Conservation (phyloP, 2,113 vertebrate genomes). For the Paratilapia polleni region DNA sequence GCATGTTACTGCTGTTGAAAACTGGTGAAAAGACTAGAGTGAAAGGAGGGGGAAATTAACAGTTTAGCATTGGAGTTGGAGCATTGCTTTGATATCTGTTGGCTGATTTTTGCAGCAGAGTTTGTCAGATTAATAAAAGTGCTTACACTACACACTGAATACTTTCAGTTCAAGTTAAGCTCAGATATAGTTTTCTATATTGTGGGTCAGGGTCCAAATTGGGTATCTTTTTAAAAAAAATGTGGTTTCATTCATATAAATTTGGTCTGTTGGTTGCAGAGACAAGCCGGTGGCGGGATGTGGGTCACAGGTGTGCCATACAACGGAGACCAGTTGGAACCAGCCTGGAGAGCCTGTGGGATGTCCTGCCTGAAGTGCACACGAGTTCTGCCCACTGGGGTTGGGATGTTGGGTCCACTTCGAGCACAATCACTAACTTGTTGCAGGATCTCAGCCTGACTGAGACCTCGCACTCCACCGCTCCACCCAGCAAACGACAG, state of each 20-base stretch:
- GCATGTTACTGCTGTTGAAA: background rate
- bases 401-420: conserved; percentile 72
- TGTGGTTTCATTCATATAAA: background rate
- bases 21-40: background rate
- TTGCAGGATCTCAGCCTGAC: conserved; percentile 92
- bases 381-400: conserved; percentile 81
- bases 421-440: conserved; percentile 87
- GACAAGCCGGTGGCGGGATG: conserved; percentile 87
- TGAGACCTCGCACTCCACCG: conserved; percentile 73
- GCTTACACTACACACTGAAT: background rate
- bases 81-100: background rate
- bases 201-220: background rate
- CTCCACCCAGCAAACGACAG: conserved; percentile 94
- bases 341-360: conserved; percentile 89
- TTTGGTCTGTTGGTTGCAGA: conserved; percentile 76
- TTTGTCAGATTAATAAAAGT: background rate
- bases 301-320: conserved; percentile 85
- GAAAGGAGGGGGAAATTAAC: background rate
- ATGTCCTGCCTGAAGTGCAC: conserved; percentile 84
- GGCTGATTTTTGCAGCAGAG: background rate
- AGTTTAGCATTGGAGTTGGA: background rate
- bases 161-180: background rate
- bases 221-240: background rate
- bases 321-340: conserved; percentile 85
- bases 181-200: background rate